phyloP scores from a whole-genome alignment of 2,113 vertebrate species.

The Rhabdomys dilectus region DNA sequence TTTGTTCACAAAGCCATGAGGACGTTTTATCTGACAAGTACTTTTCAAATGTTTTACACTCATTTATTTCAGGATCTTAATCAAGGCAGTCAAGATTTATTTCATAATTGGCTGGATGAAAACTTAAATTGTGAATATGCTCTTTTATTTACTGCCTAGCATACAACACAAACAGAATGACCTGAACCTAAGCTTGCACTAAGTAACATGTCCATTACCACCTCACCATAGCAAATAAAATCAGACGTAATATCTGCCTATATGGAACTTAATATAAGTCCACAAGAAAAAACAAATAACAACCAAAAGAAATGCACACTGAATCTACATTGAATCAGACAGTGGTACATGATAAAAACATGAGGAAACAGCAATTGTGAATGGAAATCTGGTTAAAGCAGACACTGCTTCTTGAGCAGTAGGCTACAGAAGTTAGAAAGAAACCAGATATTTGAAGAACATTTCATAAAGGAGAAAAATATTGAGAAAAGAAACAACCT shows the following conservation, averaged over 20 bases:
- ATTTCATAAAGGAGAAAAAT: constrained; percentile 5
- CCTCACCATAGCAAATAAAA: not conserved
- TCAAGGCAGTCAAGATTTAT: not conserved
- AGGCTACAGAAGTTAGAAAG: constrained; percentile 6
- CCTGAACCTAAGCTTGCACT: not conserved
- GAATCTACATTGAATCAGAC: not conserved
- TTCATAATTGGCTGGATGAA: not conserved
- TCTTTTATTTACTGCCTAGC: not conserved
- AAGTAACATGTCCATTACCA: not conserved
- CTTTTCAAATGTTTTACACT: not conserved
- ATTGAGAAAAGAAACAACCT: not conserved
- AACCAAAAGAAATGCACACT: not conserved
- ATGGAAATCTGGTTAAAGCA: not conserved
- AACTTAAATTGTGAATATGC: not conserved
- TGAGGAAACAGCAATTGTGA: not conserved
- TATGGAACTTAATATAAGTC: not conserved
- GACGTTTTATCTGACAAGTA: not conserved
- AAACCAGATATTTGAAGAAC: not conserved
- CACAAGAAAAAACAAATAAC: not conserved
- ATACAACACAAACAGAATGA: not conserved
- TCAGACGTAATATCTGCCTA: not conserved
- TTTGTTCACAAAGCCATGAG: not conserved
- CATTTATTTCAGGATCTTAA: not conserved
- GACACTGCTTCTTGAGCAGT: not conserved
- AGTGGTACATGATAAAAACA: not conserved